Percentiles rank a stretch among this genome's conserved stretches.
Evolutionary conservation across 2,113 vertebrate genomes (phyloP).

Genomic region (Daphoenositta chrysoptera): DNA sequence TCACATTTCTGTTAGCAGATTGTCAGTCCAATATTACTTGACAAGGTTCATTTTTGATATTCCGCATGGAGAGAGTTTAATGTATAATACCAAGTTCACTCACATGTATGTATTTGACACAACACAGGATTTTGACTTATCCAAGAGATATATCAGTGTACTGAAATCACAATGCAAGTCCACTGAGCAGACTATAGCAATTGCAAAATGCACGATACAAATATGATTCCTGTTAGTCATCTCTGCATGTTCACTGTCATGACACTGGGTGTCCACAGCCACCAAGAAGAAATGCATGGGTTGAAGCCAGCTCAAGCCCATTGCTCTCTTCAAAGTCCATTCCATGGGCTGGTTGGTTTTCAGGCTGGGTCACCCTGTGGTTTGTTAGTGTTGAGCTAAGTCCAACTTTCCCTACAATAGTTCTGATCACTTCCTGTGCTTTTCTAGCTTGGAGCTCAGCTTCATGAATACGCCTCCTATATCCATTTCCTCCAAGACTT

Average conservation of each 20-base stretch:
- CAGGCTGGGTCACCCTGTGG: background rate
- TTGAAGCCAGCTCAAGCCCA: background rate
- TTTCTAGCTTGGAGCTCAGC: background rate
- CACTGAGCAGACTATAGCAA: background rate
- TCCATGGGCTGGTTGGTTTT: fast-evolving
- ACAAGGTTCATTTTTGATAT: background rate
- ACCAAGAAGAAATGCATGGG: background rate
- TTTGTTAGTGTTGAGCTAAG: background rate
- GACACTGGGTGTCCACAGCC: background rate
- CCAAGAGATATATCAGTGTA: background rate
- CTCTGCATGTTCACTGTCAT: background rate
- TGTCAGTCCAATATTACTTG: background rate
- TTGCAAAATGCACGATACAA: background rate
- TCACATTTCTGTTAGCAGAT: background rate
- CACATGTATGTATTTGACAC: background rate
- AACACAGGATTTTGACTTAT: background rate
- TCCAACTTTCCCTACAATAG: background rate
- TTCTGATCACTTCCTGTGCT: background rate
- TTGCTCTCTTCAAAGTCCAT: background rate
- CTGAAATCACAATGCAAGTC: background rate
- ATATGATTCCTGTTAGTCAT: background rate
- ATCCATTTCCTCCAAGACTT: background rate
- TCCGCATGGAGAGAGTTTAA: background rate
- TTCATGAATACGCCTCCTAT: background rate
- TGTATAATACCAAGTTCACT: background rate